phyloP scores from a whole-genome alignment of 1,140 invertebrate species.

The Pseudomyrmex gracilis region DNA sequence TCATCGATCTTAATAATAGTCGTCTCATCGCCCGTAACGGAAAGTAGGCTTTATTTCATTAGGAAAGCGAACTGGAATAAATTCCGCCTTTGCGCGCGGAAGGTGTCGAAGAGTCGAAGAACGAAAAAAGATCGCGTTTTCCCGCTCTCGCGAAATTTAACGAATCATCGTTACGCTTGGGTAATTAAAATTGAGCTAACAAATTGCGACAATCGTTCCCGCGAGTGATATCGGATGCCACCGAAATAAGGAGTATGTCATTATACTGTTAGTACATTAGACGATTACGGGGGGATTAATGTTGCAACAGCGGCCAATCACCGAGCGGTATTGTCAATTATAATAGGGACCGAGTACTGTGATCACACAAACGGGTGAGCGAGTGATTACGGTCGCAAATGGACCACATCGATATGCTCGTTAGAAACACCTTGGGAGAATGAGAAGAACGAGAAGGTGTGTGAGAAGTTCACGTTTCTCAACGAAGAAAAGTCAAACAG shows the following conservation, averaged over 20 bases:
- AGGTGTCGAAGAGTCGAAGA: neutral
- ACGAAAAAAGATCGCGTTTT: neutral
- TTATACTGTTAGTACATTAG: neutral
- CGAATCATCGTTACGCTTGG: too few relatives aligned
- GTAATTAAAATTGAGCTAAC: too few relatives aligned
- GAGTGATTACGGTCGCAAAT: neutral
- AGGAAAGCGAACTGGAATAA: neutral
- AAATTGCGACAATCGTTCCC: too few relatives aligned
- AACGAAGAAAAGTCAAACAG: too few relatives aligned
- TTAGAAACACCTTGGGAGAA: neutral
- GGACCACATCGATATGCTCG: neutral
- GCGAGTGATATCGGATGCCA: neutral
- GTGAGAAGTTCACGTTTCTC: too few relatives aligned
- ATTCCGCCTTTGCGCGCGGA: neutral
- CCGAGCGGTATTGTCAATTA: neutral
- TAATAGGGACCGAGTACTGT: neutral
- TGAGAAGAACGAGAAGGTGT: neutral
- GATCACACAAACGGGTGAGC: neutral
- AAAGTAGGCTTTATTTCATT: conserved; percentile 34
- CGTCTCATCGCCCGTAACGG: neutral
- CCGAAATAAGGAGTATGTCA: neutral
- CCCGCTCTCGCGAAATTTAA: too few relatives aligned
- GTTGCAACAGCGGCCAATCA: conserved; percentile 13
- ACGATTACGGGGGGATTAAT: neutral
- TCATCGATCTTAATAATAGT: conserved; percentile 34